phyloP scores from a whole-genome alignment of 2,797 vertebrate species.

The Natrix natrix region DNA sequence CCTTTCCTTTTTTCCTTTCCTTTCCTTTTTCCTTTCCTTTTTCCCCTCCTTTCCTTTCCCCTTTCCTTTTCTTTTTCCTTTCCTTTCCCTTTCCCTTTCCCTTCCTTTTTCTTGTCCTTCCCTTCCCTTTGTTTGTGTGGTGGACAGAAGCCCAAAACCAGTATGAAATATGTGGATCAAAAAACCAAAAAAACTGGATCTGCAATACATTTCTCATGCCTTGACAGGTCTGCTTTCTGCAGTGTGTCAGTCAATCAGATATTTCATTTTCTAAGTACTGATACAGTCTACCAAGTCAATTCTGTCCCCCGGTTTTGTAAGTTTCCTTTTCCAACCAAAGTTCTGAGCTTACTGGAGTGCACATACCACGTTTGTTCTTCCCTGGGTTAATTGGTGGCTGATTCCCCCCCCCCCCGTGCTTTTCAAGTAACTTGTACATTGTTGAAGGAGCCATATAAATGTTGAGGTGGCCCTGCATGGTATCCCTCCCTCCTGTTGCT shows the following conservation, averaged over 20 bases:
- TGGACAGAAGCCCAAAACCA: not conserved
- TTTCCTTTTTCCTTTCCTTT: too few species aligned
- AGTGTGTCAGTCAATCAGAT: not conserved
- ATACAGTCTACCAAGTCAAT: not conserved
- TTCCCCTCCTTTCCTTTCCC: too few species aligned
- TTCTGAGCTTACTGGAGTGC: not conserved
- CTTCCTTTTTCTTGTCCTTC: too few species aligned
- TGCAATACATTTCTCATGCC: not conserved
- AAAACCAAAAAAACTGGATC: not conserved
- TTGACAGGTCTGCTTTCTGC: not conserved
- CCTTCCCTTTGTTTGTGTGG: too few species aligned
- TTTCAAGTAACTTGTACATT: not conserved
- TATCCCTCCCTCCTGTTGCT: not conserved
- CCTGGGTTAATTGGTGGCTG: not conserved
- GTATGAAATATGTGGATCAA: not conserved
- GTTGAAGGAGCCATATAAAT: not conserved
- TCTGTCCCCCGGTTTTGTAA: not conserved
- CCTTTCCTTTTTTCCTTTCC: fast-evolving
- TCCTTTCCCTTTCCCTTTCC: too few species aligned
- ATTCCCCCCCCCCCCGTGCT: not conserved
- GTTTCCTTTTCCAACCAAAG: not conserved
- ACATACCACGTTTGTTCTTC: not conserved
- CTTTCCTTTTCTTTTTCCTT: too few species aligned
- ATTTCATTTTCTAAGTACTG: not conserved
- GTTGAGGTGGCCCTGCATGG: not conserved